Base-by-base conservation (phyloP, 2,113 vertebrate species). In the Empidonax traillii region DNA sequence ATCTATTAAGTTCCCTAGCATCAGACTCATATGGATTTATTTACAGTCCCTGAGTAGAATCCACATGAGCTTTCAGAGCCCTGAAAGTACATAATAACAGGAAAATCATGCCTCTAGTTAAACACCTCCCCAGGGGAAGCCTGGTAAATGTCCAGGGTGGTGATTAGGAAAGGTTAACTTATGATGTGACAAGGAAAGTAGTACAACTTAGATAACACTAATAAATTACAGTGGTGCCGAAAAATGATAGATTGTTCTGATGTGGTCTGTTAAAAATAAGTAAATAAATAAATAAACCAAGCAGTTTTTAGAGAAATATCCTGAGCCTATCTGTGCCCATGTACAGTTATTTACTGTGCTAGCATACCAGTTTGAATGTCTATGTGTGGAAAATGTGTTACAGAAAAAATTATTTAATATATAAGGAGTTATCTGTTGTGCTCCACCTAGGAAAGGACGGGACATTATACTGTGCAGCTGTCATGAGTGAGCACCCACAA, bases 161-260 rank as follows among this genome's bases (percentile, higher is more conserved):
- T 93, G 89, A 96, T 97, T 96, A 97, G 91, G 88, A 92, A 87
- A 97, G 93, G 90, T 95, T 96, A 96, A 97, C 86, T 92, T 97
- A 96, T 91, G 94, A 95, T 94, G 93, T 97, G 94, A 94, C 91
- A 95, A 78, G 90, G 74, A 87, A 95, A 89, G 89, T 74, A 74
- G 90, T 96, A 97, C 90, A 95, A 95, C 86, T 92, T 90, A 96
- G 96, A 96, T 96, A 97, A 94, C 89, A 66, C 80, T 93, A 92
- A 88, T 94, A 96, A 96, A 96, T 93, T 73, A 46, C 88, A 81
- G 56, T 14, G 58, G 77, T 95, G 85, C 55, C 9, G 0, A 84
- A 89, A 96, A 86, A 67, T 61, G 73, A 94, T 85, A 49, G 51
- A 95, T 93, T 94, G 52, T 74, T 76, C 71, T 86, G 85, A 76